Conservation (phyloP, 2,888 invertebrate genomes). For the Trichogramma evanescens region DNA sequence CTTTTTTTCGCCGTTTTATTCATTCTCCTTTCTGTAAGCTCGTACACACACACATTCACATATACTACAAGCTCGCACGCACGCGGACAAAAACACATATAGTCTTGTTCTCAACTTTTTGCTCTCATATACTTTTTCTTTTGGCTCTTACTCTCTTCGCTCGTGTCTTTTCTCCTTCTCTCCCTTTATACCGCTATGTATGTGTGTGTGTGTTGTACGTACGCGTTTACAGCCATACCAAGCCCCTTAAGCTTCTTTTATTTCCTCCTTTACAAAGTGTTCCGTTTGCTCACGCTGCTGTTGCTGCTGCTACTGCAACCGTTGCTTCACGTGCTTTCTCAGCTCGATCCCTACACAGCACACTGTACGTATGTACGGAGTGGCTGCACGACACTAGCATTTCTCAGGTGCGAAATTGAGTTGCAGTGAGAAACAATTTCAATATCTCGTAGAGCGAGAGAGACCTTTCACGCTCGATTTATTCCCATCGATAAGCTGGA, state of each 20-base stretch:
- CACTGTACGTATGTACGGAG: neutral
- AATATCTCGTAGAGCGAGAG: constrained; percentile 9
- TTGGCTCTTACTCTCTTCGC: constrained; percentile 8
- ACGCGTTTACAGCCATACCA: no score
- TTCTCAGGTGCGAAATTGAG: constrained; percentile 14
- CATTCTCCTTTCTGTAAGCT: no score
- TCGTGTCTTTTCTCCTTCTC: constrained; percentile 8
- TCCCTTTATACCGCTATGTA: neutral
- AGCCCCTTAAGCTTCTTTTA: constrained; percentile 3
- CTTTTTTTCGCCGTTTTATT: neutral
- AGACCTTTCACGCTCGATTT: neutral
- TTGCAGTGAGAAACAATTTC: constrained; percentile 19
- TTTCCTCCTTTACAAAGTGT: constrained; percentile 12
- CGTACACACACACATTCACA: no score
- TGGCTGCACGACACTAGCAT: constrained; percentile 3
- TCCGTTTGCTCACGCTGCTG: constrained; percentile 7
- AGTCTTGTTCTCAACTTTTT: no score
- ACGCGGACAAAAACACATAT: no score
- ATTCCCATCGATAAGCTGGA: no score
- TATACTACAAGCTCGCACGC: no score
- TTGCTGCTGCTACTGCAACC: neutral
- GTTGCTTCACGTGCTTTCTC: no score
- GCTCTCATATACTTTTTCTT: no score
- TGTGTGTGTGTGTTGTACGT: neutral
- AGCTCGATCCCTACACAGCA: neutral